These are phyloP conservation scores for Melanostoma mellinum DNA, from an alignment of 2,888 invertebrate species.

Conservation along the genomic window DNA sequence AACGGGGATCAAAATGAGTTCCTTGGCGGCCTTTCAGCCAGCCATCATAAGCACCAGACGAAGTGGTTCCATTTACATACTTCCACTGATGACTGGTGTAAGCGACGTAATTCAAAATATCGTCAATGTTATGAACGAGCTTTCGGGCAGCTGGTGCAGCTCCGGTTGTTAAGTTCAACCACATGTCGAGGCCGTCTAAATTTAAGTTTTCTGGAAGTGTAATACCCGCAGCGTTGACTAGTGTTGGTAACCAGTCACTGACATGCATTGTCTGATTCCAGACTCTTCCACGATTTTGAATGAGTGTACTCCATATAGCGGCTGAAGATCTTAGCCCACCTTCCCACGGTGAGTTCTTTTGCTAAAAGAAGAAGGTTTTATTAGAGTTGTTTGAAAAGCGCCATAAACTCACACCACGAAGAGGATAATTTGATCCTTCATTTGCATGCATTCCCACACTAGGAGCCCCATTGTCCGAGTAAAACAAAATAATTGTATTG, in stretches of 20 bases:
- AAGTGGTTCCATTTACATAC: slow-evolving; percentile 74
- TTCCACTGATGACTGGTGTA: slow-evolving; percentile 73
- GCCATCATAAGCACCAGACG: slow-evolving; percentile 66
- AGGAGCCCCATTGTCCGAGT: slow-evolving; percentile 94
- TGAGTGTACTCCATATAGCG: slow-evolving; percentile 88
- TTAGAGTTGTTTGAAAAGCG: not conserved
- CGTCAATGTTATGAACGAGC: slow-evolving; percentile 87
- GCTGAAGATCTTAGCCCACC: slow-evolving; percentile 91
- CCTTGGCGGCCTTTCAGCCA: slow-evolving; percentile 71
- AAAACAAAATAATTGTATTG: slow-evolving; percentile 92
- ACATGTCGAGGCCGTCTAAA: slow-evolving; percentile 87
- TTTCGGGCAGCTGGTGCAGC: slow-evolving; percentile 82
- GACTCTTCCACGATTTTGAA: slow-evolving; percentile 83
- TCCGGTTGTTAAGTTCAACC: slow-evolving; percentile 85
- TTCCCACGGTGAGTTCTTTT: slow-evolving; percentile 92
- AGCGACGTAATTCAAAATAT: slow-evolving; percentile 81
- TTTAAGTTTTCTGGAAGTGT: slow-evolving; percentile 75
- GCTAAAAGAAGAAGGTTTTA: slow-evolving; percentile 79
- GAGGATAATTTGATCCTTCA: slow-evolving; percentile 90
- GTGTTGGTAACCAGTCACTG: slow-evolving; percentile 92
- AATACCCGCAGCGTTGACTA: slow-evolving; percentile 81
- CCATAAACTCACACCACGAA: slow-evolving; percentile 86
- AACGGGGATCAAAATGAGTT: slow-evolving; percentile 63
- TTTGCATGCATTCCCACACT: slow-evolving; percentile 87
- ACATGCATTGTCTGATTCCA: slow-evolving; percentile 89